These are phyloP conservation scores for Myodes glareolus DNA, from an alignment of 2,113 vertebrate species.

Conservation along the genomic window DNA sequence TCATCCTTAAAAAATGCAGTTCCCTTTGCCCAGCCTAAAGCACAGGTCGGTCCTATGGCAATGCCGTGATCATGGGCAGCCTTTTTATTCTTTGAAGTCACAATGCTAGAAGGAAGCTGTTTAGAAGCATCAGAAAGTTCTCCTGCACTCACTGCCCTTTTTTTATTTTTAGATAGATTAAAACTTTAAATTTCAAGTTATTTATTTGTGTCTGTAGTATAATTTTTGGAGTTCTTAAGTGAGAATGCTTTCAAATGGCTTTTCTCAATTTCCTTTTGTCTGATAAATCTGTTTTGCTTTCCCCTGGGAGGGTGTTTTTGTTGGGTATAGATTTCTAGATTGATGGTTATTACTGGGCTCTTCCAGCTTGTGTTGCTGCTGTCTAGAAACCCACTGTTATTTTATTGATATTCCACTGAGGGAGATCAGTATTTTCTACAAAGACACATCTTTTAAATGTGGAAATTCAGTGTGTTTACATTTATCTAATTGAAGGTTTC, in stretches of 20 bases:
- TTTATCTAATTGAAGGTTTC: not conserved
- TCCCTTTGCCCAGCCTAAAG: not conserved
- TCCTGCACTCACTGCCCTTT: not conserved
- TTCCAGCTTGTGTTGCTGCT: not conserved
- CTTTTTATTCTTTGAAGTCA: not conserved
- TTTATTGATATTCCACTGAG: not conserved
- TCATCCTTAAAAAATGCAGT: not conserved
- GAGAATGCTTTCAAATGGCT: not conserved
- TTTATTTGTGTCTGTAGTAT: not conserved
- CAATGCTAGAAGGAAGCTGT: not conserved
- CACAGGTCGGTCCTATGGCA: not conserved
- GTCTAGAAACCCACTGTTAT: not conserved
- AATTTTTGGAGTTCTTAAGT: not conserved
- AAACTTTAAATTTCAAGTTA: not conserved
- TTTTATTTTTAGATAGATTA: not conserved
- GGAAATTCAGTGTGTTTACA: not conserved
- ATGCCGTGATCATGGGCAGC: not conserved
- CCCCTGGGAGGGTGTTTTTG: not conserved
- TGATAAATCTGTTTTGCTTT: not conserved
- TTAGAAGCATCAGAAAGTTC: not conserved
- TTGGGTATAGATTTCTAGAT: not conserved
- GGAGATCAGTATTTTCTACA: not conserved
- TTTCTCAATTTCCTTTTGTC: not conserved
- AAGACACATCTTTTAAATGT: not conserved
- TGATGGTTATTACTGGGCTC: not conserved